Evolutionary conservation across 35 echinoderm and acorn worm genomes (phyloP).

Genomic region (Apostichopus japonicus): DNA sequence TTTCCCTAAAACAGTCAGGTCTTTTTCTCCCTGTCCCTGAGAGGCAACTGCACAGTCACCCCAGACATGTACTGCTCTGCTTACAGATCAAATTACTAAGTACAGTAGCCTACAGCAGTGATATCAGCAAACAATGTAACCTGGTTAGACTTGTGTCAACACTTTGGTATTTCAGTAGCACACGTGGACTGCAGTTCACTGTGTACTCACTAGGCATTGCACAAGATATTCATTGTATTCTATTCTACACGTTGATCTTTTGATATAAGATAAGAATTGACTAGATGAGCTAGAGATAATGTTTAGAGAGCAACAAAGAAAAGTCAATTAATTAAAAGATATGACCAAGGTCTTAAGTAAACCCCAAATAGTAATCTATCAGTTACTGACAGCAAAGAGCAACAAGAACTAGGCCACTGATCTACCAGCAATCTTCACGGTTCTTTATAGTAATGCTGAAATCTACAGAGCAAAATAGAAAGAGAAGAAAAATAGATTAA

Average conservation of each 20-base stretch:
- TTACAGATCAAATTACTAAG: not conserved
- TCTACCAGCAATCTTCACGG: not conserved
- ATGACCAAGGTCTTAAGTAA: not conserved
- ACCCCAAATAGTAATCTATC: not conserved
- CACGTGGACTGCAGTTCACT: not conserved
- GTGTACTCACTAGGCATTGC: not conserved
- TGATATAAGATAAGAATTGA: not conserved
- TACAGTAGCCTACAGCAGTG: not conserved
- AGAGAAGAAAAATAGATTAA: no score
- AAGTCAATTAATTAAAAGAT: conserved; percentile 1
- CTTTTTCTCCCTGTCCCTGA: no score
- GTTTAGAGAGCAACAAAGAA: not conserved
- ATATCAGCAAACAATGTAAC: not conserved
- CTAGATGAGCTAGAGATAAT: not conserved
- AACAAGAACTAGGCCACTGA: not conserved
- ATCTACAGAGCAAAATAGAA: no score
- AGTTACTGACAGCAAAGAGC: not conserved
- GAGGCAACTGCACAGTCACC: not conserved
- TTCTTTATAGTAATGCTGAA: no score
- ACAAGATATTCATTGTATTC: not conserved
- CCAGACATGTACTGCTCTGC: not conserved
- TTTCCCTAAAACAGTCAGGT: not conserved
- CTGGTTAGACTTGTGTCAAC: not conserved
- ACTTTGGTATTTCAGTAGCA: not conserved
- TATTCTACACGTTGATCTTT: not conserved